Evolutionary conservation across 1,140 invertebrate species (phyloP).

Genomic region (Cydia splendana): DNA sequence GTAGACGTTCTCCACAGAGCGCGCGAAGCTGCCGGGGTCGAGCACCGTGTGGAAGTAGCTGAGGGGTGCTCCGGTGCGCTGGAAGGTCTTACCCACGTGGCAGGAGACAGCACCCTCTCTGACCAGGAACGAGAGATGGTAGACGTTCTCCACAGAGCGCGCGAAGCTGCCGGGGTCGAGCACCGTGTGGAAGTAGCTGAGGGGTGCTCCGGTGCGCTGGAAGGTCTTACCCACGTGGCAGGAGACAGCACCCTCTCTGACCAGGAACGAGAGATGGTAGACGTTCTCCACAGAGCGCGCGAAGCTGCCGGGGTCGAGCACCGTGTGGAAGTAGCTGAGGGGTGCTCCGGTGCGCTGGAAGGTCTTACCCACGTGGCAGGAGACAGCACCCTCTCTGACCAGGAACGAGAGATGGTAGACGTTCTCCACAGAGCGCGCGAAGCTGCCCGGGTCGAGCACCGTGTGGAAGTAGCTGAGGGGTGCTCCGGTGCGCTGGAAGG

Average conservation of each 20-base stretch:
- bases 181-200: constrained; percentile 85
- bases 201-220: constrained; percentile 65
- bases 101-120: constrained; percentile 80
- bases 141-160: constrained; percentile 87
- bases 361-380: constrained; percentile 73
- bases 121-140: constrained; percentile 86
- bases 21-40: constrained; percentile 84
- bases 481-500: constrained; percentile 39
- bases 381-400: constrained; percentile 80
- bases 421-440: constrained; percentile 87
- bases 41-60: constrained; percentile 75
- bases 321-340: constrained; percentile 84
- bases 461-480: constrained; percentile 56
- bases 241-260: constrained; percentile 80
- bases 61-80: constrained; percentile 49
- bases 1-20: constrained; percentile 88
- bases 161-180: constrained; percentile 85
- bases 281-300: constrained; percentile 87
- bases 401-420: constrained; percentile 87
- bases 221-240: constrained; percentile 76
- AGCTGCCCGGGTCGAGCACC: constrained; percentile 84
- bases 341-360: constrained; percentile 71
- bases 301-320: constrained; percentile 85
- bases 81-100: constrained; percentile 66
- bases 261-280: constrained; percentile 86